These are phyloP conservation scores for Branchellion lobata DNA, from an alignment of 2,888 invertebrate genomes.

Conservation along the genomic window DNA sequence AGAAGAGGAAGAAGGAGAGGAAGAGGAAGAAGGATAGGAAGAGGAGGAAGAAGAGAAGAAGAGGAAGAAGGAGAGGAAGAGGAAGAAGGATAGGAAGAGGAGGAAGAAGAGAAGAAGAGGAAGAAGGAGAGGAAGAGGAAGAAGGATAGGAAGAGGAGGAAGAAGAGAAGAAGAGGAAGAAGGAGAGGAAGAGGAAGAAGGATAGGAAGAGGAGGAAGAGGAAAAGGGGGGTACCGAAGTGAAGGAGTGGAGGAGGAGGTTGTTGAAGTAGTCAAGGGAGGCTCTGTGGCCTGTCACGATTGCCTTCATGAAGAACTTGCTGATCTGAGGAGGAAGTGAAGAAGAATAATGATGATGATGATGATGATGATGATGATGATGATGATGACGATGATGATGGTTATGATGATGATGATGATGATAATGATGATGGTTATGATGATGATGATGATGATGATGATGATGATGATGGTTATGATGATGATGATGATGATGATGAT, in stretches of 20 bases:
- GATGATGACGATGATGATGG: constrained; percentile 15
- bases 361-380: constrained; percentile 33
- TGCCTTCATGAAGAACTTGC: no score
- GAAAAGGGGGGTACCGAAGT: background rate
- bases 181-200: background rate
- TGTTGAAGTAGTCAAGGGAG: no score
- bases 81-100: background rate
- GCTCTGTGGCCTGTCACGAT: no score
- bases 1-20: background rate
- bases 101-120: background rate
- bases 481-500: constrained; percentile 7
- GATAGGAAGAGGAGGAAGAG: background rate
- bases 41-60: background rate
- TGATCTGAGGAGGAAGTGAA: no score
- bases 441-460: constrained; percentile 31
- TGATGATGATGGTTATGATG: constrained; percentile 15
- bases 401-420: constrained; percentile 4
- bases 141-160: background rate
- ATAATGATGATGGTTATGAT: background rate
- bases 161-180: background rate
- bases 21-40: background rate
- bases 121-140: background rate
- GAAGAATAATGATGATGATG: background rate
- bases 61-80: background rate
- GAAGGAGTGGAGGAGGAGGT: background rate